phyloP scores from a whole-genome alignment of 2,888 invertebrate genomes.

The Caenorhabditis sp. region DNA sequence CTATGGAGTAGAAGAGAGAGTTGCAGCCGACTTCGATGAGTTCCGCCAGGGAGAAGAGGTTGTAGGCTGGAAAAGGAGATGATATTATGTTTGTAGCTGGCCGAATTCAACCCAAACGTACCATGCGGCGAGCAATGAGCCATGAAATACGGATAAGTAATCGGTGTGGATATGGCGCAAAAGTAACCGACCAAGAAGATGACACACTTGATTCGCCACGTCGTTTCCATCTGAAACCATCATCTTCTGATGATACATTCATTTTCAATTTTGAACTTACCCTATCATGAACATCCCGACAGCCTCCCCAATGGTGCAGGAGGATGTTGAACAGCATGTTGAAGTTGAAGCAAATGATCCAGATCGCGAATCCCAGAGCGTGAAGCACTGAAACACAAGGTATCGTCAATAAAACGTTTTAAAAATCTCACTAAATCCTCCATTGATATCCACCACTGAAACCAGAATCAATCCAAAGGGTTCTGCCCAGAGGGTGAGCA shows the following conservation, averaged over 20 bases:
- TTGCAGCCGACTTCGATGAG: conserved; percentile 80
- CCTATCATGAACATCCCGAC: conserved; percentile 64
- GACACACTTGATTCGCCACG: conserved; percentile 77
- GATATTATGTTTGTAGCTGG: neutral
- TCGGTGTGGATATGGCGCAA: conserved; percentile 79
- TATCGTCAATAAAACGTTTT: neutral
- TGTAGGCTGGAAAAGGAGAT: conserved; percentile 73
- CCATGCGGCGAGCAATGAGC: conserved; percentile 72
- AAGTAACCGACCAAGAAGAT: conserved; percentile 76
- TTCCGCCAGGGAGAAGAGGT: conserved; percentile 79
- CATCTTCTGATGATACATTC: neutral
- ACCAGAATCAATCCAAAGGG: conserved; percentile 74
- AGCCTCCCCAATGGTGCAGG: conserved; percentile 77
- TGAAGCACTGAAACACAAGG: conserved; percentile 78
- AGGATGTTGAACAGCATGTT: conserved; percentile 81
- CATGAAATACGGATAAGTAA: conserved; percentile 78
- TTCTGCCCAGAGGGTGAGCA: conserved; percentile 70
- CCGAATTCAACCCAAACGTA: too few relatives aligned
- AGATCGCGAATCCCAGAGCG: conserved; percentile 77
- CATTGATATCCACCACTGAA: conserved; percentile 80
- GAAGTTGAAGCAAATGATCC: conserved; percentile 80
- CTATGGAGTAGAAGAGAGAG: conserved; percentile 77
- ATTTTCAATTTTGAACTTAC: conserved; percentile 61
- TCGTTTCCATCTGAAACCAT: conserved; percentile 69
- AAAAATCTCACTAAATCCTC: conserved; percentile 75